Base-by-base conservation (phyloP, 2,888 invertebrate genomes). In the Pheosia gnoma region DNA sequence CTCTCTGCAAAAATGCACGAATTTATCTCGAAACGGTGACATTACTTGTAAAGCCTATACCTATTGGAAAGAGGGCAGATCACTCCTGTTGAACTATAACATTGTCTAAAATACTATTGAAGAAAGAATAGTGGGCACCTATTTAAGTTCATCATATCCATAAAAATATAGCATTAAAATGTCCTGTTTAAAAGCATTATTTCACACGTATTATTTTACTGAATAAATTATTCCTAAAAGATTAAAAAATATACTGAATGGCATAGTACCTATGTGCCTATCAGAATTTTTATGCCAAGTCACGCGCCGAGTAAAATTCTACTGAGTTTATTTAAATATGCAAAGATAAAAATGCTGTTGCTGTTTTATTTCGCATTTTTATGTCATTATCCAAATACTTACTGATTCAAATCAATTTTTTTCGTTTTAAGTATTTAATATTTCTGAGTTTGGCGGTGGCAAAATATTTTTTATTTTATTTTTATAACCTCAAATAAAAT, bases 251-350 rank as follows among this genome's bases (percentile, higher is more conserved):
- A 75, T 70, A 58, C 59, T 70, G 61, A 65, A 63, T 56, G 63
- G 59, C 72, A 60, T 65, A 72, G n/a, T n/a, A n/a, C n/a, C 62
- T 72, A 61, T 67, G 67, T 62, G 69, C 57, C 59, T 69, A 63
- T 61, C 8, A n/a, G 54, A 58, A 59, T 70, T 63, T 64, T 65
- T 63, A 75, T 70, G 71, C 76, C 74, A 75, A 75, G 76, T 75
- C 76, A 75, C 76, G 76, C 63, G 63, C 57, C 61, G 63, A 70
- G 71, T 62, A 75, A 75, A 75, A 70, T 65, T 74, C 69, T 65
- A 73, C 72, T 66, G 69, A 77, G 74, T 74, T 72, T 72, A 70
- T 73, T 74, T 65, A 68, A 74, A 77, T 73, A 62, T 74, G 68
- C 75, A 61, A 69, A 67, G 63, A 70, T 73, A 67, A 70, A 72